Base-by-base conservation (phyloP, 1,140 invertebrate genomes). In the Trinorchestia longiramus region DNA sequence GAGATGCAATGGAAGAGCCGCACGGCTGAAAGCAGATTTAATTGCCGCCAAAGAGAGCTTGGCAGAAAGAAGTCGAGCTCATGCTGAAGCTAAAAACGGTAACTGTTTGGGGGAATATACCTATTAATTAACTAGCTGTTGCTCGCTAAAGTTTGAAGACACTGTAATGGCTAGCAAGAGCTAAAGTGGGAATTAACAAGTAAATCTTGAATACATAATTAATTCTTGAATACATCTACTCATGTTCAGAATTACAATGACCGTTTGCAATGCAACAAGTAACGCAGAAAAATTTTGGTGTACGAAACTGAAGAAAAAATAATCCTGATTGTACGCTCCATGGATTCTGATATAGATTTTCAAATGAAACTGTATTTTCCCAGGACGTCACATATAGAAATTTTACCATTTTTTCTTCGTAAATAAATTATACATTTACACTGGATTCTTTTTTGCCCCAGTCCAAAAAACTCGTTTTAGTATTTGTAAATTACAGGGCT, bases 1-100 rank as follows among this genome's bases (percentile, higher is more conserved):
- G 88, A 90, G 88, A 90, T 90, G 88, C 88, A 90, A 90, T 42
- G 43, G 43, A 90, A 41, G 88, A 90, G 88, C 11, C 15, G 62
- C 62, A 36, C 28, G 15, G 62, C 8, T 77, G 36, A 28, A 77
- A 36, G 62, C 62, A 77, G 62, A 77, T 77, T 77, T 77, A 77
- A 77, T 28, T 77, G 62, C 28, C 15, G 62, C 62, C 11, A 36
- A 28, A 15, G 62, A 77, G 62, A 1, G 62, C 62, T 77, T 23
- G 62, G 28, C 62, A 36, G 28, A 36, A 28, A 36, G 62, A 77
- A 77, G 62, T 77, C 62, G 62, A 19, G 62, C 28, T 77, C 28
- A 77, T 77, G 28, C 62, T 1, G 62, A 77, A 77, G 28, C 28
- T 11, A 77, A 77, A 77, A 77, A 23, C 28, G 62, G 28, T 23